Evolutionary conservation across 23 tunicate genomes (phyloP), one percentile per base, ranked within the genome.

Genomic region (Styela clava): DNA sequence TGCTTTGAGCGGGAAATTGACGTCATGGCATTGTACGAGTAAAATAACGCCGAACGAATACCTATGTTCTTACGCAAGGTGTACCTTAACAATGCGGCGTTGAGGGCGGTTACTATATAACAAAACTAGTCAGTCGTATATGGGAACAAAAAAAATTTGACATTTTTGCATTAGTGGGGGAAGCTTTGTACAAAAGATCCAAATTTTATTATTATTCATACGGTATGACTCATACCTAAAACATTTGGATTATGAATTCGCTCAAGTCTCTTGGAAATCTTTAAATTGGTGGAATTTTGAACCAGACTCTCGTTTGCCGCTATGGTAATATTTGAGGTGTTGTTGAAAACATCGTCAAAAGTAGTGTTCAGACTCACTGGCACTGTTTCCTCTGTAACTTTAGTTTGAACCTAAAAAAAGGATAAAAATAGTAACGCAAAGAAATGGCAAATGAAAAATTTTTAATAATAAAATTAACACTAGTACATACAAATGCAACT

Each of bases 191-290:
- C n/a, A n/a, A n/a, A n/a, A n/a, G n/a, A n/a, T n/a, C n/a, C n/a
- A n/a, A n/a, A n/a, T n/a, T n/a, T n/a, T n/a, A n/a, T n/a, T n/a
- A n/a, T n/a, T n/a, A n/a, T n/a, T n/a, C n/a, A n/a, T n/a, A n/a
- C n/a, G n/a, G n/a, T n/a, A n/a, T 44, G 56, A 12, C 12, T 44
- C 65, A 21, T 52, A 44, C 81, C 81, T 0, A 76, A 29, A 19
- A 76, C 52, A 44, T 76, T 76, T 7, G 81, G 81, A 52, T 36
- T 76, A 56, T 76, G 81, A 26, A 76, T 64, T 24, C 35, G 12
- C 24, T 2, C 31, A 67, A 67, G 16, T 24, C 16, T 25, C 2
- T 67, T 67, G 71, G 71, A 67, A 22, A 25, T 25, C 24, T 67
- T 1, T 18, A 22, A 12, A 67, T 19, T 24, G 56, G 9, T 44